Evolutionary conservation across 2,797 vertebrate genomes (phyloP).

Genomic region (Fratercula arctica): DNA sequence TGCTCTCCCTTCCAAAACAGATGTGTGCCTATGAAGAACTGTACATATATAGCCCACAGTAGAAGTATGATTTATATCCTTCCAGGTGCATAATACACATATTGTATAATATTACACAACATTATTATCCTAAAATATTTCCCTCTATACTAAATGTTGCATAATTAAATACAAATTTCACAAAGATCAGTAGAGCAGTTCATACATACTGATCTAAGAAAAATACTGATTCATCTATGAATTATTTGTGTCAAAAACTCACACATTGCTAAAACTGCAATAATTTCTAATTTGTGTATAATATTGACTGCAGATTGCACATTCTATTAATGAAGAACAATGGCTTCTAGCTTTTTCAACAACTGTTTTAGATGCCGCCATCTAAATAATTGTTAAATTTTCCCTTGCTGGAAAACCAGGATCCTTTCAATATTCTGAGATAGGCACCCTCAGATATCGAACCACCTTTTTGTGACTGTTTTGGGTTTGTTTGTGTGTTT

Average conservation of each 20-base stretch:
- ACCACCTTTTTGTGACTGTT: not conserved
- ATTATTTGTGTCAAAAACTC: not conserved
- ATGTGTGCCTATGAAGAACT: not conserved
- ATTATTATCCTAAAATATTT: not conserved
- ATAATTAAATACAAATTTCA: not conserved
- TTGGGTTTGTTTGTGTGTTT: no score
- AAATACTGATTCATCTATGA: not conserved
- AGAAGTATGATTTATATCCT: not conserved
- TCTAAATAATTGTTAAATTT: not conserved
- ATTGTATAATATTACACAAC: not conserved
- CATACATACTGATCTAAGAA: not conserved
- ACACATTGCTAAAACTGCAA: not conserved
- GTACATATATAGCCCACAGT: not conserved
- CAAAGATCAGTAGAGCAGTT: not conserved
- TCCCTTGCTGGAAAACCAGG: not conserved
- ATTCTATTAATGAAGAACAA: not conserved
- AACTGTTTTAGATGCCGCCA: not conserved
- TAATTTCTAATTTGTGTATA: not conserved
- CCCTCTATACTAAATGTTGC: not conserved
- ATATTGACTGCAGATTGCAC: not conserved
- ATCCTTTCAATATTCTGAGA: not conserved
- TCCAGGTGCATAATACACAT: not conserved
- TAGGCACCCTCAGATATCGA: not conserved
- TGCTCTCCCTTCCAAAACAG: not conserved
- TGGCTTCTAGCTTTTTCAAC: not conserved